Percentiles rank a stretch among this genome's conserved stretches.
Conservation (phyloP, 37 sponge, comb jelly and placozoan genomes). For the Mnemiopsis leidyi region DNA sequence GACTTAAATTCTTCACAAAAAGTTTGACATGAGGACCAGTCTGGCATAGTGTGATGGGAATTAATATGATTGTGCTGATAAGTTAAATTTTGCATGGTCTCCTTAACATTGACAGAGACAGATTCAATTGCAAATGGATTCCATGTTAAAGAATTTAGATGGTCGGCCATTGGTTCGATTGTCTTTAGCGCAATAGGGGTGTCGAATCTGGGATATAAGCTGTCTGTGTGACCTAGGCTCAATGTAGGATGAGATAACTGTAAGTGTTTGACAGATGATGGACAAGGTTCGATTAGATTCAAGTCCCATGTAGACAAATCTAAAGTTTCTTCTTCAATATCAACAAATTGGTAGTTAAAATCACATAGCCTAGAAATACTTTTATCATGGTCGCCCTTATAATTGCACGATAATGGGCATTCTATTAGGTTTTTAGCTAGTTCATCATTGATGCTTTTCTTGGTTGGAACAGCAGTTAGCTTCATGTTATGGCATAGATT, state of each 20-base stretch:
- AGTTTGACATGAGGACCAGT: no score
- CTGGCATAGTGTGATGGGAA: not conserved
- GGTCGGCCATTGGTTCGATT: not conserved
- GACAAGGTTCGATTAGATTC: not conserved
- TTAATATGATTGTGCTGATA: not conserved
- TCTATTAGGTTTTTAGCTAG: not conserved
- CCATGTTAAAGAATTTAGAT: not conserved
- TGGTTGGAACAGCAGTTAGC: no score
- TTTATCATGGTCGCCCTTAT: no score
- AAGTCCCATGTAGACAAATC: not conserved
- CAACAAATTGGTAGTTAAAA: not conserved
- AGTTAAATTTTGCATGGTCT: not conserved
- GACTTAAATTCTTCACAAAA: not conserved
- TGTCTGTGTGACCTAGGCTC: not conserved
- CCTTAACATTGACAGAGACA: not conserved
- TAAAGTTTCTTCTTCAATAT: not conserved
- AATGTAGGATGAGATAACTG: not conserved
- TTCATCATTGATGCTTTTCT: not conserved
- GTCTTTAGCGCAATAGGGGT: not conserved
- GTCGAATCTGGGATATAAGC: not conserved
- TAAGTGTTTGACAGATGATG: not conserved
- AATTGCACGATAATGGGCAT: no score
- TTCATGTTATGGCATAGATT: no score
- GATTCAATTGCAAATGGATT: conserved; percentile 11
- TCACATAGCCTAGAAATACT: no score